Percentiles rank a stretch among this genome's conserved stretches.
These are phyloP conservation scores for Listrodromus nycthemerus DNA, from an alignment of 2,888 invertebrate species.

Conservation along the genomic window DNA sequence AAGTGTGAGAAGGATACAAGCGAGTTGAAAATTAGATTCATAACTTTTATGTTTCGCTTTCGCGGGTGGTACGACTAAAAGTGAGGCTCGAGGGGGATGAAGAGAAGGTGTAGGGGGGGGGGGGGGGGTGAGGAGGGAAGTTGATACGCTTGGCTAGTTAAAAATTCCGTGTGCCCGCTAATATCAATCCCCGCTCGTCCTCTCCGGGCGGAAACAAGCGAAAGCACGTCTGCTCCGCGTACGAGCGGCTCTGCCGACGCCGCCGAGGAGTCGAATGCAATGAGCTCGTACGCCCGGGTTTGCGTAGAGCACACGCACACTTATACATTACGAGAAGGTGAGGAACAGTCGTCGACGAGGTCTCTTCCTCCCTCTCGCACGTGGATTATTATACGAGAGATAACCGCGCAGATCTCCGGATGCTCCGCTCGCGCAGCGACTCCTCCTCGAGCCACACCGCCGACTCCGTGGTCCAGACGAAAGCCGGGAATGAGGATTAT, in stretches of 20 bases:
- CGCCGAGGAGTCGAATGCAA: slow-evolving; percentile 30
- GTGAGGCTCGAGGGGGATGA: not conserved
- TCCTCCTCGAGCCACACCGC: slow-evolving; percentile 54
- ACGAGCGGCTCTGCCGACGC: slow-evolving; percentile 33
- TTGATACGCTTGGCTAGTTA: slow-evolving; percentile 76
- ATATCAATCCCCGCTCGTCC: slow-evolving; percentile 78
- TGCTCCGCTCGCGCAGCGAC: slow-evolving; percentile 26
- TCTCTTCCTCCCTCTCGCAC: slow-evolving; percentile 20
- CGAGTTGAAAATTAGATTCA: slow-evolving; percentile 83
- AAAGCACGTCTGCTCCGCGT: slow-evolving; percentile 29
- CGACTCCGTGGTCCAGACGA: slow-evolving; percentile 76
- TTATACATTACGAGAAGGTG: slow-evolving; percentile 28
- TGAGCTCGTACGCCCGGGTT: slow-evolving; percentile 23
- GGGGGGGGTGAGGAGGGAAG: too few species aligned
- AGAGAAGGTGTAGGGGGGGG: slow-evolving; percentile 1
- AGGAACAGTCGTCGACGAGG: slow-evolving; percentile 24
- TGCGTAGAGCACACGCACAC: not conserved
- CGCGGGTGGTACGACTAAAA: slow-evolving; percentile 75
- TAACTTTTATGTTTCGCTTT: slow-evolving; percentile 83
- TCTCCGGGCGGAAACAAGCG: slow-evolving; percentile 34
- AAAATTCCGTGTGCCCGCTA: slow-evolving; percentile 83
- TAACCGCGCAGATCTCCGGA: slow-evolving; percentile 30
- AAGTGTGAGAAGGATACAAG: slow-evolving; percentile 73
- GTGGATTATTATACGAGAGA: slow-evolving; percentile 35
- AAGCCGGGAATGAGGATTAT: slow-evolving; percentile 77